phyloP scores from a whole-genome alignment of 2,113 vertebrate genomes.

The Stictonetta naevosa region DNA sequence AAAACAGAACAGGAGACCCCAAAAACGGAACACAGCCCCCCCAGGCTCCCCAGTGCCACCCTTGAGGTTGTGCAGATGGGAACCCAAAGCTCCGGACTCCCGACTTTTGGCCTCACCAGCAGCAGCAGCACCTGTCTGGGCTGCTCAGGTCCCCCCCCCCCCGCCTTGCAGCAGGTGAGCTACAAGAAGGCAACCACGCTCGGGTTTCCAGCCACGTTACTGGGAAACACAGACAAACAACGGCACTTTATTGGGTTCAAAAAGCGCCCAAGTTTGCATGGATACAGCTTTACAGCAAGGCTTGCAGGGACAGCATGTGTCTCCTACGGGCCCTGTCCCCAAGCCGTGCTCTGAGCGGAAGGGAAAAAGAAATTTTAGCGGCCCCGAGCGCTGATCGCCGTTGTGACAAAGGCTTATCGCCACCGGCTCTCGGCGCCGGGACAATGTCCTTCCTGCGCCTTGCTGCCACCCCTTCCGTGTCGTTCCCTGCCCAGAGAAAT shows the following conservation, averaged over 20 bases:
- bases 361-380: background rate
- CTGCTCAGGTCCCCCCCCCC: background rate
- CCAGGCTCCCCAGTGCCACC: background rate
- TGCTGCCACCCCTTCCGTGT: conserved; percentile 12
- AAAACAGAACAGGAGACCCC: background rate
- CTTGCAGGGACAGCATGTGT: background rate
- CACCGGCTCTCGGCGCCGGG: background rate
- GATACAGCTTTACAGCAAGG: background rate
- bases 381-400: background rate
- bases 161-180: background rate
- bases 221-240: background rate
- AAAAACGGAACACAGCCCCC: fast-evolving
- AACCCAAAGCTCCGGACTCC: background rate
- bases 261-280: background rate
- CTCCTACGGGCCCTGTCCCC: fast-evolving
- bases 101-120: background rate
- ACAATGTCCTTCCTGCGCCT: conserved; percentile 38
- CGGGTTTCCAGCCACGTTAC: background rate
- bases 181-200: background rate
- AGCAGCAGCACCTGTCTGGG: background rate
- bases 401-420: conserved; percentile 31
- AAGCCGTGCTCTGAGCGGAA: fast-evolving
- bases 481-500: background rate
- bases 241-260: background rate
- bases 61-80: too few species aligned